Percentiles rank a stretch among this genome's conserved stretches.
phyloP scores from a whole-genome alignment of 2,113 vertebrate species.

The Microcebus murinus region DNA sequence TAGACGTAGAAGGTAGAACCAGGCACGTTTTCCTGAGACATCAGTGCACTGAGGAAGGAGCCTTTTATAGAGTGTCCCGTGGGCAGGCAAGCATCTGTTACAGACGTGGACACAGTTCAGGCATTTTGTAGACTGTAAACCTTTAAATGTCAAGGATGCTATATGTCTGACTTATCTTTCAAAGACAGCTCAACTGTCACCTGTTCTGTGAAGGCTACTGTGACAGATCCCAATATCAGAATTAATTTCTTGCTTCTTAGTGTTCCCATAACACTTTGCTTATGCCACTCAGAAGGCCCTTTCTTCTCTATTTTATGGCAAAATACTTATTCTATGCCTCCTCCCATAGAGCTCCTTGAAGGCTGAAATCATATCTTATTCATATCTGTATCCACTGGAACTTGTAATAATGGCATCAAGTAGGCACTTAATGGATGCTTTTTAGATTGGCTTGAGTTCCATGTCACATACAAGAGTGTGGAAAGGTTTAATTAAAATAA shows the following conservation, averaged over 20 bases:
- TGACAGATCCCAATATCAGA: not conserved
- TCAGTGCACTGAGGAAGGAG: not conserved
- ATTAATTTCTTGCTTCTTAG: not conserved
- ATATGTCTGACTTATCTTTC: slow-evolving; percentile 16
- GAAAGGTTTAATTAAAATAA: not conserved
- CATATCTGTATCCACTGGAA: not conserved
- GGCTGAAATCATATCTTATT: not conserved
- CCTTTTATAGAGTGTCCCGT: not conserved
- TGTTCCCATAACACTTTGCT: not conserved
- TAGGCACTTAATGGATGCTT: not conserved
- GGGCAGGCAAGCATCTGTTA: not conserved
- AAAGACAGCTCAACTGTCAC: slow-evolving; percentile 53
- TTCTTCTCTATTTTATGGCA: not conserved
- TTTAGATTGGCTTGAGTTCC: not conserved
- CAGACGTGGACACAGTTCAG: not conserved
- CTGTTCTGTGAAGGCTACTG: slow-evolving; percentile 25
- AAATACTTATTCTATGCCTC: slow-evolving; percentile 33
- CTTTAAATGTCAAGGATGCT: slow-evolving; percentile 56
- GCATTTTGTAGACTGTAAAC: slow-evolving; percentile 8
- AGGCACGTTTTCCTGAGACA: not conserved
- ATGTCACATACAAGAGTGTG: not conserved
- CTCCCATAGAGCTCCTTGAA: not conserved
- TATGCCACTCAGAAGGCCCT: not conserved
- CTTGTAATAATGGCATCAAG: not conserved
- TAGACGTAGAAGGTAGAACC: not conserved